Evolutionary conservation across 2,888 invertebrate species (phyloP), one percentile per base, ranked within the genome.

Genomic region (Proisotoma minuta): DNA sequence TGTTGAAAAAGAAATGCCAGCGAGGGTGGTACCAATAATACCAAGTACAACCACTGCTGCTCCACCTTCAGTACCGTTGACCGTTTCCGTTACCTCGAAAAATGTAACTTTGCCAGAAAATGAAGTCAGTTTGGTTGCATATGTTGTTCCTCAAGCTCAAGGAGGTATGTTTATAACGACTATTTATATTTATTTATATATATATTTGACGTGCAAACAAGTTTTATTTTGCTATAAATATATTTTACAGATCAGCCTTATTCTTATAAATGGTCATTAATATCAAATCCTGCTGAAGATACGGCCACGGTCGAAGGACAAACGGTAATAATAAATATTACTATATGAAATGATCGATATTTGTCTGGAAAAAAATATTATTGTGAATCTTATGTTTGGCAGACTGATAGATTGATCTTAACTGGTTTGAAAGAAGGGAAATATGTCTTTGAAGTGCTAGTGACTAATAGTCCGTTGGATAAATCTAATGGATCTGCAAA

Each of bases 401-500:
- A 43, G 43, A 89, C 89, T 27, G 85, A 87, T 23, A 88, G 88
- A 57, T 85, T 95, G 18, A 88, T 88, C 64, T 81, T 95, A 20
- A 88, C 87, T 15, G 88, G 91, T 75, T 82, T 95, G 8, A 87
- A 88, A 0, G 88, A 90, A 77, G 96, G 96, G 0, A 80, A 90
- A 60, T 96, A 95, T 77, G 85, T 86, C 8, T 94, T 96, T 77
- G 91, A 91, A 78, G 86, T 87, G 3, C 85, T 86, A 2, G 95
- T 93, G 0, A 89, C 87, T n/a, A 88, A 87, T 5, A 84, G 43
- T 43, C 8, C 8, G 8, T 18, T 18, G 18, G 15, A 87, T 0
- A 88, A 85, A 74, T 91, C 91, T 2, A 89, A 89, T 76, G 87
- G 89, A 0, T 86, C 85, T 72, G 93, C 91, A 0, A 95, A 95